Evolutionary conservation across 2,888 invertebrate species (phyloP).

Genomic region (Seira ritae): DNA sequence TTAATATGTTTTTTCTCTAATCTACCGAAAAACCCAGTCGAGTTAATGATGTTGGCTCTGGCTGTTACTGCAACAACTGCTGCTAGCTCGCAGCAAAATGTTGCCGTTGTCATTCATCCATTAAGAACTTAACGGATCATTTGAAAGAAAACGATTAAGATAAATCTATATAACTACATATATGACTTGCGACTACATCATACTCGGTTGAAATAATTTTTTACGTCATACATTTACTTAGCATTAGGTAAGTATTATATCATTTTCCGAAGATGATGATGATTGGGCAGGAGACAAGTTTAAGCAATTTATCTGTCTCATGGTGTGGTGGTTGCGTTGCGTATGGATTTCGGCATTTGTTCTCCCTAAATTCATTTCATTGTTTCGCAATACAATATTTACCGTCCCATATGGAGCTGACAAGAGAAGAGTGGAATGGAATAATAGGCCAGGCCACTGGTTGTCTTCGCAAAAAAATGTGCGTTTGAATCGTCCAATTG

Average conservation of each 20-base stretch:
- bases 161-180: conserved; percentile 42
- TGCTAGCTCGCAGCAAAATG: too few species aligned
- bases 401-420: conserved; percentile 42
- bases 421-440: not conserved
- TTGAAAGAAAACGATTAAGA: conserved; percentile 40
- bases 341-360: not conserved
- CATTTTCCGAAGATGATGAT: not conserved
- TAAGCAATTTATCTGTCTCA: conserved; percentile 56
- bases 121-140: too few species aligned
- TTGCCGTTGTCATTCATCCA: too few species aligned
- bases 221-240: not conserved
- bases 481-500: too few species aligned
- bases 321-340: not conserved
- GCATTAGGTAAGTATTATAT: too few species aligned
- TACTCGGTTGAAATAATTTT: not conserved
- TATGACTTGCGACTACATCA: too few species aligned
- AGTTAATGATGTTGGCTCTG: too few species aligned
- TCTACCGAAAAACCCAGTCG: too few species aligned
- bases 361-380: not conserved
- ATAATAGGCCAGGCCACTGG: too few species aligned
- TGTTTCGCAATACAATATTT: conserved; percentile 46
- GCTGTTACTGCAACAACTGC: too few species aligned
- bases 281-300: conserved; percentile 30
- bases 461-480: not conserved
- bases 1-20: too few species aligned